phyloP scores from a whole-genome alignment of 1,140 invertebrate species.

The Plodia interpunctella region DNA sequence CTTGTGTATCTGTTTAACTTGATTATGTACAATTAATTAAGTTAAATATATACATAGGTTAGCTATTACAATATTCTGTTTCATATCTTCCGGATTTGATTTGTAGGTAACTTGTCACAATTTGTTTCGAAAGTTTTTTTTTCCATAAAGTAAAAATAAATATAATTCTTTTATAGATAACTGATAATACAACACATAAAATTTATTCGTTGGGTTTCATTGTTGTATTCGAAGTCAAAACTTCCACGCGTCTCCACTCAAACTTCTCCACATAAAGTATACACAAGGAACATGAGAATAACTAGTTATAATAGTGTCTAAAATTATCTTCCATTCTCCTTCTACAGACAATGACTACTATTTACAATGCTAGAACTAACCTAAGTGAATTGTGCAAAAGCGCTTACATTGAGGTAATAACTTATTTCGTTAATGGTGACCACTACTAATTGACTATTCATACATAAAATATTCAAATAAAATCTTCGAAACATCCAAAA shows the following conservation, averaged over 20 bases:
- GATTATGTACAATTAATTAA: no score
- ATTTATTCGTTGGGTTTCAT: conserved; percentile 9
- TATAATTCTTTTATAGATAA: neutral
- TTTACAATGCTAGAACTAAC: conserved; percentile 45
- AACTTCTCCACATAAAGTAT: conserved; percentile 18
- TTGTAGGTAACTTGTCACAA: no score
- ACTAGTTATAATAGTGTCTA: conserved; percentile 7
- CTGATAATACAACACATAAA: neutral
- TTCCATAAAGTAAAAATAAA: neutral
- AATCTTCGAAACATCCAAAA: conserved; percentile 40
- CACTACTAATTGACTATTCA: conserved; percentile 65
- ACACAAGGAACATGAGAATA: conserved; percentile 37
- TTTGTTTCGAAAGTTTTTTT: no score
- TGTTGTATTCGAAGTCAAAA: conserved; percentile 5
- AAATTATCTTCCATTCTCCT: conserved; percentile 18
- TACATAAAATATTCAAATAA: conserved; percentile 39
- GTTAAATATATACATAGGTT: no score
- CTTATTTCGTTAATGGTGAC: conserved; percentile 71
- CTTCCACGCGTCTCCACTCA: conserved; percentile 7
- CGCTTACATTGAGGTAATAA: conserved; percentile 73
- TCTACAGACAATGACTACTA: conserved; percentile 37
- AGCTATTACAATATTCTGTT: no score
- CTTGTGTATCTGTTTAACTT: no score
- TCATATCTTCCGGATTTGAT: no score
- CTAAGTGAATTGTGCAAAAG: conserved; percentile 70